phyloP scores from a whole-genome alignment of 2,888 invertebrate species.

The Calephelis perditalis region DNA sequence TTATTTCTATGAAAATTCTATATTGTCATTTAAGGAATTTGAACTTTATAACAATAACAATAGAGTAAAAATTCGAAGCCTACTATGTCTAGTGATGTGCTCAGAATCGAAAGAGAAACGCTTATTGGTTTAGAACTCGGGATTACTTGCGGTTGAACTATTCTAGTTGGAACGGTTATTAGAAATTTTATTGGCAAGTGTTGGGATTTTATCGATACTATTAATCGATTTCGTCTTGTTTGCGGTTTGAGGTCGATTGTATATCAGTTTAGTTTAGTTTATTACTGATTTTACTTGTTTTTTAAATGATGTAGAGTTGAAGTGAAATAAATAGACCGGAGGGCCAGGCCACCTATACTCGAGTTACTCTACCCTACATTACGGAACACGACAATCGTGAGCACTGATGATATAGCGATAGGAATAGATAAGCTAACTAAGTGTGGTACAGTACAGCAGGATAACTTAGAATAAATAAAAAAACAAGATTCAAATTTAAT shows the following conservation, averaged over 20 bases:
- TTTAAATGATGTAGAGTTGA: no score
- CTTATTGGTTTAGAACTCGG: conserved; percentile 49
- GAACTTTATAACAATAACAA: conserved; percentile 14
- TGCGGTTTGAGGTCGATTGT: conserved; percentile 6
- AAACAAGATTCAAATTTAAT: no score
- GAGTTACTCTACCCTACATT: no score
- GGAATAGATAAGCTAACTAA: no score
- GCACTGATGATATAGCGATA: no score
- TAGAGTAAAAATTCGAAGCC: conserved; percentile 10
- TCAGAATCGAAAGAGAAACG: conserved; percentile 39
- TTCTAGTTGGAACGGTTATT: conserved; percentile 36
- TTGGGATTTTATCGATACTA: conserved; percentile 32
- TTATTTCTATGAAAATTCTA: conserved; percentile 5
- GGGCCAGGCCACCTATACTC: no score
- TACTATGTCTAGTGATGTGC: conserved; percentile 24
- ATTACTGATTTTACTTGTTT: no score
- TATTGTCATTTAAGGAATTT: conserved; percentile 17
- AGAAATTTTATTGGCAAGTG: conserved; percentile 37
- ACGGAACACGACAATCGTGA: no score
- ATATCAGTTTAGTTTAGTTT: no score
- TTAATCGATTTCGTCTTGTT: conserved; percentile 14
- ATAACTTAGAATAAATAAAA: no score
- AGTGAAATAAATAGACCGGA: no score
- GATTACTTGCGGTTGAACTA: conserved; percentile 33
- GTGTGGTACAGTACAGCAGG: no score